Conservation (phyloP, 2,888 invertebrate genomes). For the Rhamnusium bicolor region DNA sequence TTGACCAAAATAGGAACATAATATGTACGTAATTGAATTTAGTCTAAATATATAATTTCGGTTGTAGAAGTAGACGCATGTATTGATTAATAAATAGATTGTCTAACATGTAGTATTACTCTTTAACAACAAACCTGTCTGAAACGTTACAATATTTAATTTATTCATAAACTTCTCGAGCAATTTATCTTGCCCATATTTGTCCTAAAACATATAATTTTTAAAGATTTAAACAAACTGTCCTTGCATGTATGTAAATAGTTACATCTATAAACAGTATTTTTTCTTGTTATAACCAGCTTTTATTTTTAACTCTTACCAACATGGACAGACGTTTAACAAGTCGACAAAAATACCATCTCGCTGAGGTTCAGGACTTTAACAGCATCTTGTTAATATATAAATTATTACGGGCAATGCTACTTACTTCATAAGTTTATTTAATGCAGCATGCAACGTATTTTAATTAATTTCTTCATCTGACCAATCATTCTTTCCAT, state of each 20-base stretch:
- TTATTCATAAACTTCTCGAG: constrained; percentile 35
- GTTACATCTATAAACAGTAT: constrained; percentile 15
- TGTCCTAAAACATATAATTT: constrained; percentile 18
- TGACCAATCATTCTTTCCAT: too few relatives aligned
- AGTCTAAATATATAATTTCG: constrained; percentile 18
- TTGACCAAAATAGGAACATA: not conserved
- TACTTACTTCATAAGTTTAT: not conserved
- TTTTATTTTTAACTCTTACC: constrained; percentile 30
- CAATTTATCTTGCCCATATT: constrained; percentile 39
- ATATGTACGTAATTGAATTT: not conserved
- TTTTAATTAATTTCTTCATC: too few relatives aligned
- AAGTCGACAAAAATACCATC: constrained; percentile 22
- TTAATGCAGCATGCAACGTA: not conserved
- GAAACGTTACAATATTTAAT: constrained; percentile 24
- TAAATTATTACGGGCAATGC: not conserved
- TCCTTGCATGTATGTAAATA: constrained; percentile 39
- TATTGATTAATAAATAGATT: constrained; percentile 38
- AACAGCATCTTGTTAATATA: not conserved
- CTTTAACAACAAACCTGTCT: constrained; percentile 27
- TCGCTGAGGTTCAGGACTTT: not conserved
- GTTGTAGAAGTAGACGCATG: constrained; percentile 12
- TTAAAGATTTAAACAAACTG: constrained; percentile 22
- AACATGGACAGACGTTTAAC: constrained; percentile 21
- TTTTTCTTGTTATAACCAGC: constrained; percentile 29
- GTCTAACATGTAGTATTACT: constrained; percentile 34